Base-by-base conservation (phyloP, 2,888 invertebrate genomes). In the Stenodema calcarata region DNA sequence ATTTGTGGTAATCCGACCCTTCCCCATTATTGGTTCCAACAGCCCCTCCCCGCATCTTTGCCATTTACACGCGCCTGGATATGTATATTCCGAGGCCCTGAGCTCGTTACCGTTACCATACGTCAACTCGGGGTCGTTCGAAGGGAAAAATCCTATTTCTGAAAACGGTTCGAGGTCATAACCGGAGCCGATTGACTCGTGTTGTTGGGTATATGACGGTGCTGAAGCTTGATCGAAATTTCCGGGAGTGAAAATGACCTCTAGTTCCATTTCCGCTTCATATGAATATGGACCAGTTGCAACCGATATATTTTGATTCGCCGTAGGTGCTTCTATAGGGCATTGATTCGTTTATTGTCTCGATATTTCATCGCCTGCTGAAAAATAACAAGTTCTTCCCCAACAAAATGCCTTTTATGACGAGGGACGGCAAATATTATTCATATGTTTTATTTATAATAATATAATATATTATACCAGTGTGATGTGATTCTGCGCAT, bases 1-100 rank as follows among this genome's bases (percentile, higher is more conserved):
- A 78, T 78, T 78, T 78, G 78, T 78, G 78, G 78, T 78, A 78
- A 78, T 78, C 78, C 78, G 42, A 78, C 78, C 44, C 42, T 44
- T 78, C 44, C 78, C 41, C 42, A 27, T 44, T 78, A 62, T 62
- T 62, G 50, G 50, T 50, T 50, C 50, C 50, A n/a, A 6, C 11
- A n/a, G 18, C 62, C 23, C 62, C 23, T 62, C 62, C 7, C 62
- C 62, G 23, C 27, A 23, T 62, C 62, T 62, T 50, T 35, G 35
- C 35, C 35, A 35, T 35, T 35, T 35, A 7, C 35, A 35, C 50
- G 50, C 50, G n/a, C 4, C 12, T 62, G 62, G 62, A 23, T 62
- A 62, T 62, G 62, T n/a, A 62, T 62, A 62, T 62, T 62, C 50
- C n/a, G 50, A n/a, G 62, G 54, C 23, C 27, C 62, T 18, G 23